Evolutionary conservation across 1,140 invertebrate genomes (phyloP), one percentile per base, ranked within the genome.

Genomic region (Sitobion miscanthi): DNA sequence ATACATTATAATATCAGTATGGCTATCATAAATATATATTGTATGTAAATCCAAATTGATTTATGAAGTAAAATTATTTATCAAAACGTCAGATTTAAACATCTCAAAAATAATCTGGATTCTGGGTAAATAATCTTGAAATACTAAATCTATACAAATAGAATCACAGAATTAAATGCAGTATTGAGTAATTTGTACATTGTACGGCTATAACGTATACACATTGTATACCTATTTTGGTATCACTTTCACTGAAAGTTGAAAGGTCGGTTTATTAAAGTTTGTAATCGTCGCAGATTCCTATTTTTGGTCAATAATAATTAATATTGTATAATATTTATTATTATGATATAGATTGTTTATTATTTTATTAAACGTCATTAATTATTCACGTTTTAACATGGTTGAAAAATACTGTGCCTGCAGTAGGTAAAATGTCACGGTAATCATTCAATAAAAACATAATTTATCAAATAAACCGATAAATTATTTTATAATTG

Each of bases 231-330:
- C 42, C 42, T 42, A 83, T 83, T 83, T 83, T 83, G 20, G 14
- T 87, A 87, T 87, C 47, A 87, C 86, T 87, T 87, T 87, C 30
- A 49, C 86, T 87, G 11, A 87, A n/a, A 49, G 86, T 49, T 87
- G 30, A 87, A 87, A 87, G 30, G 86, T 87, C 86, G 21, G 30
- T 52, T 77, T 52, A 49, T 87, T 87, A 8, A 8, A n/a, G 85
- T 47, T 87, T 7, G 3, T 49, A 49, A 87, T 49, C 7, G 30
- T 87, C 45, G 17, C 45, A 52, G 30, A 87, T 49, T 87, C 45
- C 45, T 87, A 49, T 87, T 87, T 49, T 87, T 35, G 45, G 30
- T 87, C 20, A 49, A 49, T 49, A 49, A 35, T 49, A 54, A 54
- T 54, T 54, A 54, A 54, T 54, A 54, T 87, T 87, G 11, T n/a